These are phyloP conservation scores for Entosphenus tridentatus DNA, from an alignment of 2,113 vertebrate genomes.

Conservation along the genomic window DNA sequence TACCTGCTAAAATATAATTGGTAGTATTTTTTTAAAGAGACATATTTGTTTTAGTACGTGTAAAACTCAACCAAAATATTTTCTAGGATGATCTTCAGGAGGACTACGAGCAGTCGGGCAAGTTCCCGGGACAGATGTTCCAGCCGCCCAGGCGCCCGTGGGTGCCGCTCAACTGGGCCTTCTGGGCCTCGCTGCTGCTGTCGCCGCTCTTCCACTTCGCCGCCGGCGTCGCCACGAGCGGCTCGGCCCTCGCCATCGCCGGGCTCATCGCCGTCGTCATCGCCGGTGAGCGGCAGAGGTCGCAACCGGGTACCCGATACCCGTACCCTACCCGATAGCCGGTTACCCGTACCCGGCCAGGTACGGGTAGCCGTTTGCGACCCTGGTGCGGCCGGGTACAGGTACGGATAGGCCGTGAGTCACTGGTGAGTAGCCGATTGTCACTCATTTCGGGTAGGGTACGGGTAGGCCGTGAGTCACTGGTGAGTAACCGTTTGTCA, in stretches of 20 bases:
- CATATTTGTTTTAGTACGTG: neutral
- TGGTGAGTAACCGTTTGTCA: too few species aligned
- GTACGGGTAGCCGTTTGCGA: too few species aligned
- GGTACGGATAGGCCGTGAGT: too few species aligned
- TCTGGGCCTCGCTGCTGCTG: slow-evolving; percentile 54
- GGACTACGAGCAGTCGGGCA: slow-evolving; percentile 38
- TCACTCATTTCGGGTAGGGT: too few species aligned
- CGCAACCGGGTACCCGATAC: neutral
- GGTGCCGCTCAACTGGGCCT: slow-evolving; percentile 62
- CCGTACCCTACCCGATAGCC: too few species aligned
- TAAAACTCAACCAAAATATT: slow-evolving; percentile 3
- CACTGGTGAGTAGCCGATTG: too few species aligned
- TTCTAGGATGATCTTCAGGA: slow-evolving; percentile 57
- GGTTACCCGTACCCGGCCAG: too few species aligned
- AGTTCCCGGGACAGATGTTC: slow-evolving; percentile 33
- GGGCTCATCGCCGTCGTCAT: slow-evolving; percentile 34
- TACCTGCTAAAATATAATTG: neutral
- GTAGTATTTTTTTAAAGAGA: neutral
- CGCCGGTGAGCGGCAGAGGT: slow-evolving; percentile 32
- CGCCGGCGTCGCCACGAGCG: slow-evolving; percentile 35
- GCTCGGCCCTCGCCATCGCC: slow-evolving; percentile 40
- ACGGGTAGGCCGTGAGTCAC: too few species aligned
- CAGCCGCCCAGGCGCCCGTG: slow-evolving; percentile 34
- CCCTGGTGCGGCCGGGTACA: too few species aligned
- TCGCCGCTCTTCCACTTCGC: slow-evolving; percentile 48